These are phyloP conservation scores for Cassiopea xamachana DNA, from an alignment of 30 jellyfish, hydroid and myxozoan genomes.

Conservation along the genomic window DNA sequence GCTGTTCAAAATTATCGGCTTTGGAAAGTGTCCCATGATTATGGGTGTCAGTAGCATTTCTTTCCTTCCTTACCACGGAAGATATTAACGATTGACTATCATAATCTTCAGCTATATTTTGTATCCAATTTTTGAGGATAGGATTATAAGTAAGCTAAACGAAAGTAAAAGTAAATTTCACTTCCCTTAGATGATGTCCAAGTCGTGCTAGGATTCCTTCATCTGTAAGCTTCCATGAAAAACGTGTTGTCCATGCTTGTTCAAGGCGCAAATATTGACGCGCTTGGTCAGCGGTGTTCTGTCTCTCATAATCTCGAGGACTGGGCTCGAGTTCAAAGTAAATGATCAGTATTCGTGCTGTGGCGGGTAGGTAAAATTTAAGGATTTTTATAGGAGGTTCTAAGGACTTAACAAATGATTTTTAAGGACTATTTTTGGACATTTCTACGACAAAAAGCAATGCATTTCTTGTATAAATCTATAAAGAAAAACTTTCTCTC, in stretches of 20 bases:
- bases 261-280: not conserved
- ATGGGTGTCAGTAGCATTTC: not conserved
- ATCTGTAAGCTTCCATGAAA: not conserved
- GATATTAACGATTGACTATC: not conserved
- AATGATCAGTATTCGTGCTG: not conserved
- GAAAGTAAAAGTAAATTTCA: not conserved
- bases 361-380: too few relatives aligned
- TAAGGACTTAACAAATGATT: too few relatives aligned
- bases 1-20: not conserved
- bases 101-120: not conserved
- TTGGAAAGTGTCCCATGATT: not conserved
- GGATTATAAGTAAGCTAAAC: not conserved
- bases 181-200: not conserved
- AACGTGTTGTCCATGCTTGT: not conserved
- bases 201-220: not conserved
- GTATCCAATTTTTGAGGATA: not conserved
- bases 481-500: too few relatives aligned
- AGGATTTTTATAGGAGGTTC: too few relatives aligned
- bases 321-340: not conserved
- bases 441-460: too few relatives aligned
- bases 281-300: not conserved
- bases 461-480: too few relatives aligned
- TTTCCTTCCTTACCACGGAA: not conserved
- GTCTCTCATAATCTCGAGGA: not conserved
- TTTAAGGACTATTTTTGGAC: too few relatives aligned